Percentiles rank a stretch among this genome's conserved stretches.
These are phyloP conservation scores for Tupiocoris notatus DNA, from an alignment of 2,888 invertebrate species.

Conservation along the genomic window DNA sequence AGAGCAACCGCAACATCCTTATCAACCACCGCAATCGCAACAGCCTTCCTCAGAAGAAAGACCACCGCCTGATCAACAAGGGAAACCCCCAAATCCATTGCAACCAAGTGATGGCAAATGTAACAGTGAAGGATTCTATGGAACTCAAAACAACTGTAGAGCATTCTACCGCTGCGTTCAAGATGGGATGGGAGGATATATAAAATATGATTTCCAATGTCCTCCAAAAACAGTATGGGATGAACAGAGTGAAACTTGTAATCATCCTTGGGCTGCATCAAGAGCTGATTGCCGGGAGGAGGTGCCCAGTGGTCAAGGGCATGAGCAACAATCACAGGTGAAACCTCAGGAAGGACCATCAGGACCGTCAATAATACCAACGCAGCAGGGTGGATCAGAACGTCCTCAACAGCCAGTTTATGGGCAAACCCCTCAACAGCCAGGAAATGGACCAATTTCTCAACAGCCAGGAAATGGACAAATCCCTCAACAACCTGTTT, in stretches of 20 bases:
- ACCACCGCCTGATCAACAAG: constrained; percentile 17
- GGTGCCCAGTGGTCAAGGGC: not conserved
- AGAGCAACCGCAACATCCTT: constrained; percentile 19
- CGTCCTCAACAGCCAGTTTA: too few species aligned
- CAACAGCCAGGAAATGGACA: too few species aligned
- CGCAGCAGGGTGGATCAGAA: not conserved
- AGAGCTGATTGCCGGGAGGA: constrained; percentile 49
- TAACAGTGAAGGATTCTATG: constrained; percentile 50
- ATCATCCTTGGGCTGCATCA: constrained; percentile 56
- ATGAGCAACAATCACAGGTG: not conserved
- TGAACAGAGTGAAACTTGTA: constrained; percentile 59
- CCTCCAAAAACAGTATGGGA: constrained; percentile 63
- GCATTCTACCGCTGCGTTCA: constrained; percentile 55
- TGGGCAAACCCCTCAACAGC: too few species aligned
- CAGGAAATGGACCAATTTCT: too few species aligned
- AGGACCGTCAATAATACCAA: not conserved
- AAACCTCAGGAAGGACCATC: not conserved
- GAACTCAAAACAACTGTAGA: constrained; percentile 52
- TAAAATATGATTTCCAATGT: constrained; percentile 59
- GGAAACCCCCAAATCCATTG: constrained; percentile 39
- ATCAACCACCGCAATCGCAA: constrained; percentile 29
- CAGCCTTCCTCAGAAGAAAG: constrained; percentile 1
- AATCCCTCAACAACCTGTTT: too few species aligned
- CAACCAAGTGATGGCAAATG: constrained; percentile 45
- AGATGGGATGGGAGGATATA: constrained; percentile 52